phyloP scores from a whole-genome alignment of 2,113 vertebrate genomes.

The Macquaria australasica region DNA sequence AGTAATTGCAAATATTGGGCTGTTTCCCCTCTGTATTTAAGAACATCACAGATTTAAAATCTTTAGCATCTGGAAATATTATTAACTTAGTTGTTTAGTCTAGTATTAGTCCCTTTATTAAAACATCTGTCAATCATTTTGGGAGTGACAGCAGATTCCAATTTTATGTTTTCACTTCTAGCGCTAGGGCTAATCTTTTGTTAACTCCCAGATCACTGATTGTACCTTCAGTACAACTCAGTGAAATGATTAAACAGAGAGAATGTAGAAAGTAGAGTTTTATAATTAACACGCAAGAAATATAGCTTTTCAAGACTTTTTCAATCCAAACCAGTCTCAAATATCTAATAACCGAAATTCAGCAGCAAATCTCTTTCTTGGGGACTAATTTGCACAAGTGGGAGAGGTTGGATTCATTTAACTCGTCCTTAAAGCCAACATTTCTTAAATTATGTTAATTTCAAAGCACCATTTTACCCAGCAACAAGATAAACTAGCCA shows the following conservation, averaged over 20 bases:
- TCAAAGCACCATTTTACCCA: constrained; percentile 14
- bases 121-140: constrained; percentile 8
- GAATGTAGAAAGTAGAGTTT: neutral
- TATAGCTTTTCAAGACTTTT: constrained; percentile 34
- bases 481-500: constrained; percentile 11
- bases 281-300: constrained; percentile 34
- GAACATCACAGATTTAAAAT: neutral
- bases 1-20: neutral
- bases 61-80: neutral
- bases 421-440: constrained; percentile 10
- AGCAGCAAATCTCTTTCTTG: constrained; percentile 12
- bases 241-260: constrained; percentile 18
- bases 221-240: constrained; percentile 8
- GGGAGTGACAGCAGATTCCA: neutral
- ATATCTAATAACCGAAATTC: constrained; percentile 35
- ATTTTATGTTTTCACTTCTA: neutral
- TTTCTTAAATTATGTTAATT: constrained; percentile 10
- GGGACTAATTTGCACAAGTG: constrained; percentile 37
- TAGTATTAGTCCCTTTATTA: constrained; percentile 17
- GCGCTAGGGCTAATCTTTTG: constrained; percentile 11
- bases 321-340: constrained; percentile 14
- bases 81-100: neutral
- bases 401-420: constrained; percentile 19
- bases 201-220: constrained; percentile 36
- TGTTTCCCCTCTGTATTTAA: neutral